Percentiles rank a stretch among this genome's conserved stretches.
phyloP scores from a whole-genome alignment of 2,888 invertebrate species.

The Helobdella robusta region DNA sequence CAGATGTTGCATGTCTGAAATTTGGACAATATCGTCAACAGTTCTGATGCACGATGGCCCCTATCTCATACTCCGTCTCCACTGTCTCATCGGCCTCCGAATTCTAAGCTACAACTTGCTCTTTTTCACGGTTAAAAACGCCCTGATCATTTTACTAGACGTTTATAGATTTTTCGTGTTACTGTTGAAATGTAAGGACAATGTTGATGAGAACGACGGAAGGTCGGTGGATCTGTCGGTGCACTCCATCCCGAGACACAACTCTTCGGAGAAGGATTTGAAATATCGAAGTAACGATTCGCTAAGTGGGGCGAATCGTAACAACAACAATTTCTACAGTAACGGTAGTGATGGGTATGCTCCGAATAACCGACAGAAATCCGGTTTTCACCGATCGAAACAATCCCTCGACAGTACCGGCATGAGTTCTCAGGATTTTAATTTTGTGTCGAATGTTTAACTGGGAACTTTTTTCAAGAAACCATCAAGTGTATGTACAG shows the following conservation, averaged over 20 bases:
- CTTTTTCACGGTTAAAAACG: conserved; percentile 45
- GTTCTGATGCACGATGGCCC: conserved; percentile 52
- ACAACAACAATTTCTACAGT: background rate
- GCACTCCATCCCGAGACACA: conserved; percentile 1
- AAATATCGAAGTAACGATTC: background rate
- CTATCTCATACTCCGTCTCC: conserved; percentile 45
- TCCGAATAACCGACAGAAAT: background rate
- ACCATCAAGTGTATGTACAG: no score
- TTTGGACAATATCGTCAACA: conserved; percentile 51
- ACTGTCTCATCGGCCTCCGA: conserved; percentile 39
- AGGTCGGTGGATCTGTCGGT: background rate
- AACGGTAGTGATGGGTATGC: no score
- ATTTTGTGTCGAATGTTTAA: background rate
- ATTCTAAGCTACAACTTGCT: conserved; percentile 43
- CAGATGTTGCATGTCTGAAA: conserved; percentile 41
- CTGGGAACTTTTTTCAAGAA: no score
- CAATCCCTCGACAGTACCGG: background rate
- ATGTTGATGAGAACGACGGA: conserved; percentile 10
- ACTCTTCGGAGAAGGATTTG: background rate
- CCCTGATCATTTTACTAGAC: conserved; percentile 39
- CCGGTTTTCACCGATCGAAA: conserved; percentile 4
- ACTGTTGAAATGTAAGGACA: conserved; percentile 24
- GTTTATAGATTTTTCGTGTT: conserved; percentile 39
- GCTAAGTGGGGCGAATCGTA: background rate
- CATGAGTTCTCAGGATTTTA: conserved; percentile 9